These are phyloP conservation scores for Hirundo rustica DNA, from an alignment of 2,797 vertebrate species.

Conservation along the genomic window DNA sequence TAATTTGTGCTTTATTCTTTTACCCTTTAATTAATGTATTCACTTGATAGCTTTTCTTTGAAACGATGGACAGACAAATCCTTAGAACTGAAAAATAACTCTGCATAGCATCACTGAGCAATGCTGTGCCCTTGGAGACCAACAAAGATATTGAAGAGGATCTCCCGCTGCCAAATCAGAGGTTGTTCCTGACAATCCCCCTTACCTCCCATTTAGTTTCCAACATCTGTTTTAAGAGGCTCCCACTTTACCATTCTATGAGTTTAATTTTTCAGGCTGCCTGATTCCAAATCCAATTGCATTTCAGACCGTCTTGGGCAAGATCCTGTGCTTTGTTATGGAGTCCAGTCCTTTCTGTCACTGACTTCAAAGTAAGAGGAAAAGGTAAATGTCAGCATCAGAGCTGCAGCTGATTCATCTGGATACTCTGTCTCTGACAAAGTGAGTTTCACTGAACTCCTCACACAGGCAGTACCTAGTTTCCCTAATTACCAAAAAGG, in stretches of 20 bases:
- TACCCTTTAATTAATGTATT: background rate
- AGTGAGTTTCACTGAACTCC: background rate
- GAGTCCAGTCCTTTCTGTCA: background rate
- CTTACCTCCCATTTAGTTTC: background rate
- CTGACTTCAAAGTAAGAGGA: background rate
- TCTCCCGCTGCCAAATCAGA: background rate
- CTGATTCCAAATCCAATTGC: background rate
- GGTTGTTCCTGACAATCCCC: background rate
- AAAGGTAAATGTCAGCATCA: background rate
- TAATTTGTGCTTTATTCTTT: background rate
- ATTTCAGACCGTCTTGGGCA: background rate
- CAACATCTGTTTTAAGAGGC: background rate
- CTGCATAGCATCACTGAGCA: background rate
- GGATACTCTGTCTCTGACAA: background rate
- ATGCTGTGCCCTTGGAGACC: background rate
- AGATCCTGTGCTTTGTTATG: background rate
- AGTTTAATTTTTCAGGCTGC: background rate
- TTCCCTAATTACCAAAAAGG: background rate
- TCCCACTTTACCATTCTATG: background rate
- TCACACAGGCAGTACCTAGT: background rate
- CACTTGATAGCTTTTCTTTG: background rate
- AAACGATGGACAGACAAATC: background rate
- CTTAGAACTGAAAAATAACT: background rate
- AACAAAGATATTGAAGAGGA: background rate
- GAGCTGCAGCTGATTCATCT: background rate